These are phyloP conservation scores for Portunus trituberculatus DNA, from an alignment of 1,140 invertebrate species.

Conservation along the genomic window DNA sequence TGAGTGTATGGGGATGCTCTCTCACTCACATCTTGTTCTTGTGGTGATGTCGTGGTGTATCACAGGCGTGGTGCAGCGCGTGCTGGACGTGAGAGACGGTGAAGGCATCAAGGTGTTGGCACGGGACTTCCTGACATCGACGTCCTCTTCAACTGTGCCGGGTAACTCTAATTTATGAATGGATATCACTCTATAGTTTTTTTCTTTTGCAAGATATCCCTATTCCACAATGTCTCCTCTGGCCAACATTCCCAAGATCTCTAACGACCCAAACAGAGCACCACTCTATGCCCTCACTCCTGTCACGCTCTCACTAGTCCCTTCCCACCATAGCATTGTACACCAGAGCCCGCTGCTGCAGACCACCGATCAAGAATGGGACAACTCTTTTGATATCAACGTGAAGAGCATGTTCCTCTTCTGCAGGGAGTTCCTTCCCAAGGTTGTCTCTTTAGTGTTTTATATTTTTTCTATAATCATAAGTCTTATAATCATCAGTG, in stretches of 20 bases:
- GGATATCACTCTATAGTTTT: too few relatives aligned
- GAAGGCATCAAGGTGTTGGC: slow-evolving; percentile 79
- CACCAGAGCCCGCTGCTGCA: slow-evolving; percentile 80
- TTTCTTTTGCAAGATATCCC: too few relatives aligned
- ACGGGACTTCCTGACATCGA: slow-evolving; percentile 79
- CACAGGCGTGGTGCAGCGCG: slow-evolving; percentile 67
- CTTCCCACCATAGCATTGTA: slow-evolving; percentile 77
- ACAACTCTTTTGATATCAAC: slow-evolving; percentile 81
- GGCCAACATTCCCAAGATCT: too few relatives aligned
- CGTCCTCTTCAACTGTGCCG: slow-evolving; percentile 51
- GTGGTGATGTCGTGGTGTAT: too few relatives aligned
- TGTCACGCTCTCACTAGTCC: not conserved
- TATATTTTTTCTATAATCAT: too few relatives aligned
- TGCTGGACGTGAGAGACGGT: slow-evolving; percentile 80
- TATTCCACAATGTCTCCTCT: too few relatives aligned
- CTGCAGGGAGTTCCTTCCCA: slow-evolving; percentile 79
- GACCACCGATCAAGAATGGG: slow-evolving; percentile 80
- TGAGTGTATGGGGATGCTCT: too few relatives aligned
- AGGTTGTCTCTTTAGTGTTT: not conserved
- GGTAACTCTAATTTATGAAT: not conserved
- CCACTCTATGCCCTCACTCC: not conserved
- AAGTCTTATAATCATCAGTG: too few relatives aligned
- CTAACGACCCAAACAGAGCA: too few relatives aligned
- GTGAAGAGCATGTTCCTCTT: slow-evolving; percentile 81
- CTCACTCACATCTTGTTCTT: too few relatives aligned